Conservation (phyloP, 2,797 vertebrate species). For the Notamacropus eugenii region DNA sequence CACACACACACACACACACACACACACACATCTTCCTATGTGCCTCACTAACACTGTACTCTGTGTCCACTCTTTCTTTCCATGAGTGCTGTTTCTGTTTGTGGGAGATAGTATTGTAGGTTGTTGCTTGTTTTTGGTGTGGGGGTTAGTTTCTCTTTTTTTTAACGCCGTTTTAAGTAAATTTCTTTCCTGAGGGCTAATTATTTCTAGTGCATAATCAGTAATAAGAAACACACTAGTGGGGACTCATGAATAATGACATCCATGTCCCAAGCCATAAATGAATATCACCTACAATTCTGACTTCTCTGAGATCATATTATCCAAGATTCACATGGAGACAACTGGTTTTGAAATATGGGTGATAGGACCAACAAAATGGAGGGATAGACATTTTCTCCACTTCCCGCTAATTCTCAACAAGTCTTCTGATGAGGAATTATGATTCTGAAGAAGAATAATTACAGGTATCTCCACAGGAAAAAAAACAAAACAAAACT, state of each 20-base stretch:
- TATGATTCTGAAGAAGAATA: neutral
- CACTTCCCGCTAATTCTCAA: neutral
- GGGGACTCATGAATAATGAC: neutral
- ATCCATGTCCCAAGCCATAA: neutral
- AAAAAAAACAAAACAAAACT: neutral
- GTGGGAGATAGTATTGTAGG: too few species aligned
- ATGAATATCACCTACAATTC: neutral
- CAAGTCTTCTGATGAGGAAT: neutral
- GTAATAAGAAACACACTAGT: neutral
- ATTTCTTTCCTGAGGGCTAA: neutral
- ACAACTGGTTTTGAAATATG: neutral
- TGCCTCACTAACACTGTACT: too few species aligned
- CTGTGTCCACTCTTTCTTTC: too few species aligned
- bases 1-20: too few species aligned
- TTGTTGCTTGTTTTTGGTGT: too few species aligned
- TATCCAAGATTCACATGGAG: neutral
- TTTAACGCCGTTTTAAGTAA: neutral
- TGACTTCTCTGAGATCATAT: too few species aligned
- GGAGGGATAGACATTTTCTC: neutral
- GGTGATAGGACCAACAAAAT: too few species aligned
- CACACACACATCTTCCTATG: too few species aligned
- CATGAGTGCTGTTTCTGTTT: too few species aligned
- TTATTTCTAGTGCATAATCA: neutral
- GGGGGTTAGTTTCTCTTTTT: too few species aligned
- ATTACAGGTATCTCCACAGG: neutral